Evolutionary conservation across 2,113 vertebrate species (phyloP).

Genomic region (Onychostoma macrolepis): DNA sequence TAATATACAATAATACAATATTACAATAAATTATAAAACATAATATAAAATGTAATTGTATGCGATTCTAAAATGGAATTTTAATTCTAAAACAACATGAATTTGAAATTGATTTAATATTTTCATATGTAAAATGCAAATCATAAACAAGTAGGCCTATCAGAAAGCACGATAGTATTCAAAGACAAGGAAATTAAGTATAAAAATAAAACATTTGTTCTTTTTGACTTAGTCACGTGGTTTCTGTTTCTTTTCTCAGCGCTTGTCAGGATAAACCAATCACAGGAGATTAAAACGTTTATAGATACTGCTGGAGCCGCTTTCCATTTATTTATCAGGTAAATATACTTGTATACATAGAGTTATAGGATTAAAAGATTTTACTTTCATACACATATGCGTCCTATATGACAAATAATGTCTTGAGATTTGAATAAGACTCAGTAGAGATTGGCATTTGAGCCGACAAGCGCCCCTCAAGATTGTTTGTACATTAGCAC

Average conservation of each 20-base stretch:
- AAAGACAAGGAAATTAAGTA: background rate
- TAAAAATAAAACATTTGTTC: background rate
- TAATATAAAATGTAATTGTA: too few species aligned
- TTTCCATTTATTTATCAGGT: background rate
- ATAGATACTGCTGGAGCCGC: too few species aligned
- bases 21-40: background rate
- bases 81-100: background rate
- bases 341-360: background rate
- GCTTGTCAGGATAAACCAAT: background rate
- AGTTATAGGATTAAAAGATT: background rate
- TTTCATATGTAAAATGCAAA: background rate
- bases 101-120: background rate
- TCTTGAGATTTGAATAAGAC: background rate
- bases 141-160: background rate
- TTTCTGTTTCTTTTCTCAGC: background rate
- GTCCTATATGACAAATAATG: background rate
- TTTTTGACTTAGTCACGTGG: background rate
- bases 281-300: too few species aligned
- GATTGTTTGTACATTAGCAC: background rate
- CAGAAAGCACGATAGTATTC: background rate
- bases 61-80: background rate
- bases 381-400: background rate
- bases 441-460: background rate
- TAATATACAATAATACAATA: too few species aligned
- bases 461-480: background rate